Conservation (phyloP, 37 sponge, comb jelly and placozoan species). For the Agelas oroides region DNA sequence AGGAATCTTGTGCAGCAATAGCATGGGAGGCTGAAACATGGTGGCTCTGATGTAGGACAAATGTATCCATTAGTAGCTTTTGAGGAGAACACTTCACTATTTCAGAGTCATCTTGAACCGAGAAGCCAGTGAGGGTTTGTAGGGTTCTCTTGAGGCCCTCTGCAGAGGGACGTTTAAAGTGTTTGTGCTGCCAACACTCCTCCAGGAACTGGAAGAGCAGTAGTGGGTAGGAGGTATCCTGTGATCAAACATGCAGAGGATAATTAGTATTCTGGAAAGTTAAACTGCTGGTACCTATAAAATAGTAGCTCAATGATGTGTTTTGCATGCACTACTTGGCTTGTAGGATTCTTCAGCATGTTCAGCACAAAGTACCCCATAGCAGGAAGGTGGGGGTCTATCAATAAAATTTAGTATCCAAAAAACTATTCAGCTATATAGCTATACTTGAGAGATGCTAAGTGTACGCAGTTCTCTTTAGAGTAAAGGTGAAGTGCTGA, state of each 20-base stretch:
- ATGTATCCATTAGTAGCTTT: slow-evolving; percentile 30
- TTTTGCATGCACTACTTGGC: too few relatives aligned
- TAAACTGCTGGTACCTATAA: too few relatives aligned
- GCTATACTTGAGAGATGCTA: too few relatives aligned
- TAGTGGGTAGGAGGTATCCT: slow-evolving; percentile 62
- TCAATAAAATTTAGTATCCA: too few relatives aligned
- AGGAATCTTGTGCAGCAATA: slow-evolving; percentile 3
- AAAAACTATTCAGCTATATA: too few relatives aligned
- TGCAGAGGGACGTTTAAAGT: slow-evolving; percentile 55
- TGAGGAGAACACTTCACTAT: neutral
- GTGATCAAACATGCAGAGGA: neutral
- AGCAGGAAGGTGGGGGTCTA: too few relatives aligned
- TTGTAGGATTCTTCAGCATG: too few relatives aligned
- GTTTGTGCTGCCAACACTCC: slow-evolving; percentile 77
- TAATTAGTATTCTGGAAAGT: too few relatives aligned
- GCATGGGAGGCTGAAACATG: slow-evolving; percentile 16
- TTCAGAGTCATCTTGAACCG: neutral
- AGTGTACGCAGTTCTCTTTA: too few relatives aligned
- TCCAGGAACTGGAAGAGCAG: slow-evolving; percentile 54
- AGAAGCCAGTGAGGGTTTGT: slow-evolving; percentile 11
- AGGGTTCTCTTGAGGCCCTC: slow-evolving; percentile 14
- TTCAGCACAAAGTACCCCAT: too few relatives aligned
- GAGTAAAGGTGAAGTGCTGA: too few relatives aligned
- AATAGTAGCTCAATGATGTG: too few relatives aligned
- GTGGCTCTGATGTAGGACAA: slow-evolving; percentile 7